Conservation (phyloP, 2,888 invertebrate species). For the Thecocarcelia acutangulata region DNA sequence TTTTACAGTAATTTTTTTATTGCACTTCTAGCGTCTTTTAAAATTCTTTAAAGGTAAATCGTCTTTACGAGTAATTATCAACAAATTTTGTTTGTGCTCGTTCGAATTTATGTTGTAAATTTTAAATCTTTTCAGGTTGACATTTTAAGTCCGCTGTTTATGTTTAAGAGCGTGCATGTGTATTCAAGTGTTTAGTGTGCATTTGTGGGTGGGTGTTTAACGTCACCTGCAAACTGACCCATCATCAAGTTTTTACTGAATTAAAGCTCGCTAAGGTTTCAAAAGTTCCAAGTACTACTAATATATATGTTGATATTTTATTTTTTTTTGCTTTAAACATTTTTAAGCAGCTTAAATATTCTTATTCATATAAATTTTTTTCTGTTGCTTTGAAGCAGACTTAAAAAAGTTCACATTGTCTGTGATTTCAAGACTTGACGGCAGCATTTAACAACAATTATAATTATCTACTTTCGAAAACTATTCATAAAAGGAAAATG, state of each 20-base stretch:
- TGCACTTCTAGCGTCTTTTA: background rate
- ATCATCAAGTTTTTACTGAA: conserved; percentile 45
- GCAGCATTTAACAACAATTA: conserved; percentile 57
- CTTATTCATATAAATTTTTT: background rate
- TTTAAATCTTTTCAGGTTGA: conserved; percentile 41
- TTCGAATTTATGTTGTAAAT: conserved; percentile 42
- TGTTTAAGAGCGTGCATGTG: background rate
- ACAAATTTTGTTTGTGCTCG: conserved; percentile 37
- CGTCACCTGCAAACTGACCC: conserved; percentile 63
- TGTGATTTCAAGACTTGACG: conserved; percentile 27
- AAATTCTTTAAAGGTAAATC: conserved; percentile 16
- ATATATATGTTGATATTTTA: conserved; percentile 1
- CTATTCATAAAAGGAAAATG: background rate
- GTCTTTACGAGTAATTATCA: conserved; percentile 46
- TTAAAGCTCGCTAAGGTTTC: conserved; percentile 53
- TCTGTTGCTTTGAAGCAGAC: conserved; percentile 3
- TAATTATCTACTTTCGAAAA: conserved; percentile 56
- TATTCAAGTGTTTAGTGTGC: background rate
- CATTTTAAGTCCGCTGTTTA: conserved; percentile 19
- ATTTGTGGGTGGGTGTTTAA: conserved; percentile 6
- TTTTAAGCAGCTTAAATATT: conserved; percentile 52
- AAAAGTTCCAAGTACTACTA: conserved; percentile 34
- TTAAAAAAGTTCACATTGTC: background rate
- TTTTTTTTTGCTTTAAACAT: conserved; percentile 29
- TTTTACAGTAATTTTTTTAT: no score